Conservation (phyloP, 1,140 invertebrate genomes). For the Caerostris extrusa region DNA sequence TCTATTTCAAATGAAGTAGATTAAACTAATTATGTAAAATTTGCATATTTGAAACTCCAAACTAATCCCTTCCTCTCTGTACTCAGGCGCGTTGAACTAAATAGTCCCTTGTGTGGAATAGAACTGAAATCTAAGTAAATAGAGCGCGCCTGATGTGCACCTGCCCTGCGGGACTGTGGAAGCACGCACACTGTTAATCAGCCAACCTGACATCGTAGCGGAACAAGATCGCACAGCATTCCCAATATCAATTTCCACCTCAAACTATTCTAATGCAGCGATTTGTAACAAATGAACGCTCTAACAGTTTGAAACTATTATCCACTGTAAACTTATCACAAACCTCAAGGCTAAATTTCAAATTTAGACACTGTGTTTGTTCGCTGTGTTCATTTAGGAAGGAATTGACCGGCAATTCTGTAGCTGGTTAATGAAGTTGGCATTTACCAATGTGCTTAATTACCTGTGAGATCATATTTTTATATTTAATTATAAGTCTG, state of each 20-base stretch:
- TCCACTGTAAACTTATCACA: conserved; percentile 57
- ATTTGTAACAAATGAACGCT: conserved; percentile 68
- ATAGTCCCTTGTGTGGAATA: conserved; percentile 27
- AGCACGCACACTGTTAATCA: conserved; percentile 58
- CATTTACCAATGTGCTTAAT: background rate
- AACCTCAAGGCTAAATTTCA: conserved; percentile 62
- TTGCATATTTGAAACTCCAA: background rate
- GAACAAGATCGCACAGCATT: conserved; percentile 27
- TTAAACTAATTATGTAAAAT: background rate
- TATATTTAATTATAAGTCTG: no score
- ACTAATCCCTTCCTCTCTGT: background rate
- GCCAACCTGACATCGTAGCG: conserved; percentile 31
- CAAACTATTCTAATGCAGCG: conserved; percentile 50
- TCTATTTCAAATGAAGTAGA: no score
- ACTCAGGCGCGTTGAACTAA: background rate
- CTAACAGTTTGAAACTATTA: conserved; percentile 71
- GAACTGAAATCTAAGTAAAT: conserved; percentile 32
- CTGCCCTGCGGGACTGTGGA: background rate
- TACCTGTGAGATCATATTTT: background rate
- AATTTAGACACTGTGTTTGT: conserved; percentile 50
- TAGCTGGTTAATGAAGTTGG: background rate
- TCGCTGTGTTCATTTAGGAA: conserved; percentile 22
- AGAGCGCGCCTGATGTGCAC: conserved; percentile 1
- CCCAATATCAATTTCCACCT: conserved; percentile 69
- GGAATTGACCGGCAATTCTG: background rate